Evolutionary conservation across 2,113 vertebrate genomes (phyloP).

Genomic region (Indri indri): DNA sequence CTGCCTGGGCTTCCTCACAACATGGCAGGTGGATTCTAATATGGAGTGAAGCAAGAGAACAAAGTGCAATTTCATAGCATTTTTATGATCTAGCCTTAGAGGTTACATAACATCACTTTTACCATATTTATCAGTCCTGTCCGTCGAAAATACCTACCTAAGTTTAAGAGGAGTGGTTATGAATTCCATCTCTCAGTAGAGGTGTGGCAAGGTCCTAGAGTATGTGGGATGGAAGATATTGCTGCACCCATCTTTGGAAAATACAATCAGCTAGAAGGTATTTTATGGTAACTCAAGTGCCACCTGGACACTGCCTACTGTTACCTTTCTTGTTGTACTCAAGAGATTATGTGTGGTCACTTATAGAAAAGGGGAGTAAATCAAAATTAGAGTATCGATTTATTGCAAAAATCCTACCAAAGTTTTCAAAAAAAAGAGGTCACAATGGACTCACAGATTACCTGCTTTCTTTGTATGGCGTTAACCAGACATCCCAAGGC

Average conservation of each 20-base stretch:
- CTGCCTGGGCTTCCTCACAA: not conserved
- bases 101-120: not conserved
- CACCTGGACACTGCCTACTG: not conserved
- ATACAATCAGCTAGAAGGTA: not conserved
- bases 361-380: not conserved
- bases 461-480: not conserved
- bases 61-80: fast-evolving
- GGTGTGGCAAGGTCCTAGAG: not conserved
- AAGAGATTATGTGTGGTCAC: not conserved
- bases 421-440: not conserved
- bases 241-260: not conserved
- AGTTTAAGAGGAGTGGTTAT: not conserved
- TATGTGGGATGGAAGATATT: too few species aligned
- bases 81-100: not conserved
- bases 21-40: not conserved
- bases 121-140: not conserved
- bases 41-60: not conserved
- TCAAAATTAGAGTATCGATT: not conserved
- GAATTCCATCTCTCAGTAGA: not conserved
- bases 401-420: not conserved
- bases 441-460: not conserved
- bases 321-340: not conserved
- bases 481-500: not conserved
- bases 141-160: not conserved
- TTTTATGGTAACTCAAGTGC: not conserved